Evolutionary conservation across 1,140 invertebrate genomes (phyloP).

Genomic region (Nebria ingens): DNA sequence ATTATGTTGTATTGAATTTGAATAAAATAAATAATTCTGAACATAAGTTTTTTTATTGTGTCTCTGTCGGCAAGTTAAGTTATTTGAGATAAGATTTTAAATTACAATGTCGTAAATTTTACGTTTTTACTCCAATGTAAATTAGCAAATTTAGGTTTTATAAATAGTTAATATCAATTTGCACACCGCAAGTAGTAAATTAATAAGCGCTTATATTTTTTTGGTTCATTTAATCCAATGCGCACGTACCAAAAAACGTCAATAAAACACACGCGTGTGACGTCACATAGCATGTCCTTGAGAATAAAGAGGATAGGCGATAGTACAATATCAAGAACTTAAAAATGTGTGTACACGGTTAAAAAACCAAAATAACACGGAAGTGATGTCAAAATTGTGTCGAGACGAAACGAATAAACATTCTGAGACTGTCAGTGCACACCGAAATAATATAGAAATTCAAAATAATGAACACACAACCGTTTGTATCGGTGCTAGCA

Average conservation of each 20-base stretch:
- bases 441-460: constrained; percentile 12
- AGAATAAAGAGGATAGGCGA: constrained; percentile 23
- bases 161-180: too few relatives aligned
- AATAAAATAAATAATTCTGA: too few relatives aligned
- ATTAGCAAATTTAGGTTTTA: too few relatives aligned
- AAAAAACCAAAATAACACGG: constrained; percentile 10
- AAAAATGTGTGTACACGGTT: constrained; percentile 17
- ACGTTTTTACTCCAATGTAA: too few relatives aligned
- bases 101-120: background rate
- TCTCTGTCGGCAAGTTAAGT: too few relatives aligned
- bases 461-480: constrained; percentile 14
- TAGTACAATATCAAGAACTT: constrained; percentile 18
- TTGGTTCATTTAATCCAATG: background rate
- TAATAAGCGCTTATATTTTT: too few relatives aligned
- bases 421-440: constrained; percentile 6
- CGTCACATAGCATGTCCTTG: constrained; percentile 14
- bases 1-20: constrained; percentile 24
- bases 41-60: too few relatives aligned
- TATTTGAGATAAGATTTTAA: too few relatives aligned
- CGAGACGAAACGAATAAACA: constrained; percentile 17
- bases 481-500: constrained; percentile 33
- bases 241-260: constrained; percentile 8
- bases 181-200: too few relatives aligned
- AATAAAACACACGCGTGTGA: constrained; percentile 4
- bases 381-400: constrained; percentile 23